Evolutionary conservation across 2,888 invertebrate species (phyloP).

Genomic region (Globia sparganii): DNA sequence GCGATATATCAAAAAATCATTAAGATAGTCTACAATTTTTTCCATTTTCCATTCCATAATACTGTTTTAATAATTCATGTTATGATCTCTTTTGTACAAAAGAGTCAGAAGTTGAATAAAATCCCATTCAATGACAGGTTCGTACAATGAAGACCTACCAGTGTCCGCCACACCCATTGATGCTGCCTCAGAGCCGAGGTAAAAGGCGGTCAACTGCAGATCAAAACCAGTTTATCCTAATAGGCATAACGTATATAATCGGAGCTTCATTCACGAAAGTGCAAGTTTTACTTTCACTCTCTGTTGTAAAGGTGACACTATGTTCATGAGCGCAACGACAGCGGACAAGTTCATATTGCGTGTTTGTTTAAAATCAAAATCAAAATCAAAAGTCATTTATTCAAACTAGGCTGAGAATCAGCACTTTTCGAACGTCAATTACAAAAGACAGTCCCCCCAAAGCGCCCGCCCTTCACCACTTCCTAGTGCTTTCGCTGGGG

Average conservation of each 20-base stretch:
- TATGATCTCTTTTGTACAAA: no score
- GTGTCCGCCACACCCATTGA: slow-evolving; percentile 11
- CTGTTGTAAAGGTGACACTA: slow-evolving; percentile 28
- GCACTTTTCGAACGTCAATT: no score
- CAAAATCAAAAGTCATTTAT: no score
- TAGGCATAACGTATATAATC: slow-evolving; percentile 24
- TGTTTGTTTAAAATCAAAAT: no score
- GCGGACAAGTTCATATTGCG: neutral
- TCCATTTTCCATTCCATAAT: no score
- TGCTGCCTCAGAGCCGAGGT: neutral
- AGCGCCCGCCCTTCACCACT: no score
- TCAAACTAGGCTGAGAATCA: no score
- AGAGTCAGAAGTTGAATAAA: neutral
- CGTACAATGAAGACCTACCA: neutral
- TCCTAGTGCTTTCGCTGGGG: no score
- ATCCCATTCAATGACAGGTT: neutral
- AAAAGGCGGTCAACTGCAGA: slow-evolving; percentile 15
- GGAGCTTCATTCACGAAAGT: slow-evolving; percentile 64
- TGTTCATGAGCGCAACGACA: slow-evolving; percentile 64
- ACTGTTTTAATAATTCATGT: neutral
- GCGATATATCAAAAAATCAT: neutral
- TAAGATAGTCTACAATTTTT: neutral
- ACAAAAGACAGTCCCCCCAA: no score
- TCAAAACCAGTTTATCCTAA: slow-evolving; percentile 34
- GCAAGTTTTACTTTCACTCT: slow-evolving; percentile 69